phyloP scores from a whole-genome alignment of 2,113 vertebrate genomes.

The Myanophis thanlyinensis region DNA sequence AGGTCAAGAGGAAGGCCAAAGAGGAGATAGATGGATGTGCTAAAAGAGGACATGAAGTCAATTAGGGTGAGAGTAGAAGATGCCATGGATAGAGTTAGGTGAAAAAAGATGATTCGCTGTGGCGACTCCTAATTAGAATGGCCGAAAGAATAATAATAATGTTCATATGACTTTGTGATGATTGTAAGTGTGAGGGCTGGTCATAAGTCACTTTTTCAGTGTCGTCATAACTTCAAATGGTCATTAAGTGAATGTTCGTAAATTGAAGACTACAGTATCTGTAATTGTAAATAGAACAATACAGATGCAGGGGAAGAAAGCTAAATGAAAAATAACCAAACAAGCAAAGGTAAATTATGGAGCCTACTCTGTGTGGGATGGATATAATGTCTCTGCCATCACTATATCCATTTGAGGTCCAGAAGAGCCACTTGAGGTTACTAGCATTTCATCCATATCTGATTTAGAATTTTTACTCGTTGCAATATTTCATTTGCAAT shows the following conservation, averaged over 20 bases:
- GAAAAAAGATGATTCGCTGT: no score
- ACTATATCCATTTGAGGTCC: background rate
- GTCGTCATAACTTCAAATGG: background rate
- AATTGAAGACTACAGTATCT: background rate
- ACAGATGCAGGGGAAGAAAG: background rate
- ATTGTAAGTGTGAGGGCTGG: background rate
- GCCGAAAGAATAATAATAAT: no score
- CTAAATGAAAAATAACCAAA: background rate
- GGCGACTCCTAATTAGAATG: no score
- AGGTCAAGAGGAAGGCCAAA: no score
- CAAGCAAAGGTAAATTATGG: background rate
- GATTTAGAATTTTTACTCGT: background rate
- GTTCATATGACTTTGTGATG: background rate
- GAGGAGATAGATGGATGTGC: no score
- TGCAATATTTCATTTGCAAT: background rate
- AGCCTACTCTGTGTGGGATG: background rate
- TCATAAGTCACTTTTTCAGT: background rate
- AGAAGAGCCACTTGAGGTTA: background rate
- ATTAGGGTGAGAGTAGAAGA: no score
- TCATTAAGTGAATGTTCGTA: no score
- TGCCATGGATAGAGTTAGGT: no score
- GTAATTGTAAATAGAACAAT: background rate
- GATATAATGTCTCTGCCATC: background rate
- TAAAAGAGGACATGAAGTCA: no score
- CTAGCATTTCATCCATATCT: background rate